Evolutionary conservation across 2,797 vertebrate genomes (phyloP).

Genomic region (Miichthys miiuy): DNA sequence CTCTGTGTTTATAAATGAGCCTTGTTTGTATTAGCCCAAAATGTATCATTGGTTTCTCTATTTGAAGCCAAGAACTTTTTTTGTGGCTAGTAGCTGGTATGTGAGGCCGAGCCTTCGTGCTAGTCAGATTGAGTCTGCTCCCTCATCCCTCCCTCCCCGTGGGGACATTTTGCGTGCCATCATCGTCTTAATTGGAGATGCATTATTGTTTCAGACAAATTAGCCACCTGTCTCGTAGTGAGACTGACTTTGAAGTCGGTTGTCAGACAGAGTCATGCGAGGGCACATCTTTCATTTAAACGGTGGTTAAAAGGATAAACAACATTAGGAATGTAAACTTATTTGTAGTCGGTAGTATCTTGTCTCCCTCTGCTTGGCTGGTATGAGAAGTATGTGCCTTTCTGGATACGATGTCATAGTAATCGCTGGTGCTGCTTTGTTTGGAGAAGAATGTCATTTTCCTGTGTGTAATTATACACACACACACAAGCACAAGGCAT

Average conservation of each 20-base stretch:
- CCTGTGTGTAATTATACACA: slow-evolving; percentile 68
- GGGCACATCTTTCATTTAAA: slow-evolving; percentile 17
- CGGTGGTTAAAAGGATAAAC: slow-evolving; percentile 18
- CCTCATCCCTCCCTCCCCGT: slow-evolving; percentile 24
- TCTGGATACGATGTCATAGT: slow-evolving; percentile 1
- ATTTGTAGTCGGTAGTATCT: slow-evolving; percentile 4
- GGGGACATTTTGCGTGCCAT: slow-evolving; percentile 40
- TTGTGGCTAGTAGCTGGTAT: slow-evolving; percentile 70
- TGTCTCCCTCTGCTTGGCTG: slow-evolving; percentile 18
- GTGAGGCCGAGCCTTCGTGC: slow-evolving; percentile 50
- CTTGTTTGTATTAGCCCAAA: slow-evolving; percentile 53
- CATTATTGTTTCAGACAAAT: slow-evolving; percentile 49
- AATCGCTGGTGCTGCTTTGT: slow-evolving; percentile 57
- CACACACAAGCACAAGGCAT: slow-evolving; percentile 43
- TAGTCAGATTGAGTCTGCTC: slow-evolving; percentile 34
- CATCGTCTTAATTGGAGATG: slow-evolving; percentile 35
- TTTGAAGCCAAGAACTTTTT: slow-evolving; percentile 53
- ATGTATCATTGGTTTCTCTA: slow-evolving; percentile 45
- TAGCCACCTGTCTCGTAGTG: slow-evolving; percentile 47
- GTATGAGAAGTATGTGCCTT: slow-evolving; percentile 28
- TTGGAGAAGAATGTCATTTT: slow-evolving; percentile 60
- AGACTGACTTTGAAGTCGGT: slow-evolving; percentile 39
- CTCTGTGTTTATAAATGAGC: slow-evolving; percentile 56
- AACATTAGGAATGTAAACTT: slow-evolving; percentile 18
- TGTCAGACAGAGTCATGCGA: slow-evolving; percentile 9